phyloP scores from a whole-genome alignment of 2,797 vertebrate species.

The Amniataba percoides region DNA sequence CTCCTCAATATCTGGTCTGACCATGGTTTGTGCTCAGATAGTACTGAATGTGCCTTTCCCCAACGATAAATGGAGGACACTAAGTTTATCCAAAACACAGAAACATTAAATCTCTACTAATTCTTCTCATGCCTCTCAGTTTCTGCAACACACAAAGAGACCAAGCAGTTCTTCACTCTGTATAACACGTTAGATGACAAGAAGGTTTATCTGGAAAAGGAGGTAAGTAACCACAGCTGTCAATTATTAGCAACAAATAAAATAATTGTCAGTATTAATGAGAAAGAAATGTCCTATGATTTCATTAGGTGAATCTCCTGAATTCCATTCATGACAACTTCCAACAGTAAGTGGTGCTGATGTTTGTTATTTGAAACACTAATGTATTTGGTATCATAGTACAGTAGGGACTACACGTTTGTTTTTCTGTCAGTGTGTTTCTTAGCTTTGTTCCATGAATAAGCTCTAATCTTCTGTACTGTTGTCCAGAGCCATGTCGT shows the following conservation, averaged over 20 bases:
- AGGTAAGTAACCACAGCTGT: slow-evolving; percentile 83
- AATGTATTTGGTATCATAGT: not conserved
- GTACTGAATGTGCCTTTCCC: not conserved
- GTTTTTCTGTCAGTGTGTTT: not conserved
- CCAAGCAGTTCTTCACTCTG: slow-evolving; percentile 98
- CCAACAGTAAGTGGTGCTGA: slow-evolving; percentile 90
- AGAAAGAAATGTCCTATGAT: not conserved
- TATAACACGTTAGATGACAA: slow-evolving; percentile 99
- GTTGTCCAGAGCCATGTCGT: slow-evolving; percentile 93
- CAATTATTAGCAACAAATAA: not conserved
- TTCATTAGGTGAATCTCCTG: slow-evolving; percentile 91
- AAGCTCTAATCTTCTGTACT: not conserved
- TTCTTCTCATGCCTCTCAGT: slow-evolving; percentile 82
- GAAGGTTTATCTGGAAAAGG: slow-evolving; percentile 98
- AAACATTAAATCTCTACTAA: not conserved
- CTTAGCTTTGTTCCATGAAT: not conserved
- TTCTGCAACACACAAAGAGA: slow-evolving; percentile 98
- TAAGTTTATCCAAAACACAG: not conserved
- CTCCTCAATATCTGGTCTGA: not conserved
- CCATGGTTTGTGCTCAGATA: not conserved
- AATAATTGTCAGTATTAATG: not conserved
- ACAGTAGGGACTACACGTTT: not conserved
- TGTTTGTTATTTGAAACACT: not conserved
- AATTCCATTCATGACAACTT: slow-evolving; percentile 99
- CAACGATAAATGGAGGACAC: not conserved